These are phyloP conservation scores for Trichacis sp. DNA, from an alignment of 2,888 invertebrate species.

Conservation along the genomic window DNA sequence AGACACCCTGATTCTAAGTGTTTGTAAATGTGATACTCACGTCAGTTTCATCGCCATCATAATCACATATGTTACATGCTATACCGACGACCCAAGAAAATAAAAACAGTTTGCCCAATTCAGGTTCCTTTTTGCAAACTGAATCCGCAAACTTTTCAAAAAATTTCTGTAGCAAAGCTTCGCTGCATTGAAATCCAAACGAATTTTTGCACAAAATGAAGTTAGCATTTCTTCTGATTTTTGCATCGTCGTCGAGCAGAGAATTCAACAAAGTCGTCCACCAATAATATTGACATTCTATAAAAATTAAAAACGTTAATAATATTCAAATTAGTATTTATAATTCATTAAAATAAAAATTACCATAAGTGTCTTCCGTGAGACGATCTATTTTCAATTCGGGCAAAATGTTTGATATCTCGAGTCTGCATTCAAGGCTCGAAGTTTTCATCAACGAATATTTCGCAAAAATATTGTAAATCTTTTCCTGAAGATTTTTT, in stretches of 20 bases:
- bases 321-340: too few species aligned
- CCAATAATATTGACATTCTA: conserved; percentile 53
- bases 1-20: background rate
- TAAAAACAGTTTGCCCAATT: conserved; percentile 48
- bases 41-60: conserved; percentile 63
- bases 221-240: conserved; percentile 51
- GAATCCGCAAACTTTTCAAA: conserved; percentile 51
- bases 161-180: conserved; percentile 45
- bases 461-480: conserved; percentile 52
- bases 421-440: conserved; percentile 50
- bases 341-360: too few species aligned
- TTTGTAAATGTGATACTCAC: conserved; percentile 46
- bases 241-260: conserved; percentile 57
- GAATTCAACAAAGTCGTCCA: conserved; percentile 62
- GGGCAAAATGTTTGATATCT: conserved; percentile 52
- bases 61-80: conserved; percentile 48
- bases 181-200: conserved; percentile 43
- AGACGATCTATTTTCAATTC: conserved; percentile 44
- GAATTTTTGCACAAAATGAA: conserved; percentile 45
- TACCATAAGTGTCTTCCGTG: conserved; percentile 36
- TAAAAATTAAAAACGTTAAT: too few species aligned
- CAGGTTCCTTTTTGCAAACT: conserved; percentile 33
- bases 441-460: conserved; percentile 56
- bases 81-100: conserved; percentile 61
- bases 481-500: conserved; percentile 30